These are phyloP conservation scores for Microctenopoma lineatum DNA, from an alignment of 2,797 vertebrate species.

Conservation along the genomic window DNA sequence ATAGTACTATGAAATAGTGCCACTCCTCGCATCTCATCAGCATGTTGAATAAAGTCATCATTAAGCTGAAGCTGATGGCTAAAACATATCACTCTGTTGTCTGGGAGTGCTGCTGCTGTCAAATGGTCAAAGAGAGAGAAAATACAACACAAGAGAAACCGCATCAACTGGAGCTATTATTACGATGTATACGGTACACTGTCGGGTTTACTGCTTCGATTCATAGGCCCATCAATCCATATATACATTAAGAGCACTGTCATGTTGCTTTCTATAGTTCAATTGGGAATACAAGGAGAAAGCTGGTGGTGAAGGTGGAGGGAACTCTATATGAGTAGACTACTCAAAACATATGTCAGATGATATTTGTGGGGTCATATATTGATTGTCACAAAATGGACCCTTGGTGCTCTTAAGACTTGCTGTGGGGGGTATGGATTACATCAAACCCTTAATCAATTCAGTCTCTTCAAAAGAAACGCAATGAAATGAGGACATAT, in stretches of 20 bases:
- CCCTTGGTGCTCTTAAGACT: slow-evolving; percentile 82
- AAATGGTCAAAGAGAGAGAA: slow-evolving; percentile 39
- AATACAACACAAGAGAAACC: slow-evolving; percentile 57
- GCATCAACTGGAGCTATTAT: slow-evolving; percentile 33
- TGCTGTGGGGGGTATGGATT: slow-evolving; percentile 65
- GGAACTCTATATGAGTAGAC: slow-evolving; percentile 51
- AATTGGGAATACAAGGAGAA: slow-evolving; percentile 53
- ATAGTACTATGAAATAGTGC: slow-evolving; percentile 26
- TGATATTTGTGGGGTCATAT: slow-evolving; percentile 84
- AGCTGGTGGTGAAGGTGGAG: slow-evolving; percentile 37
- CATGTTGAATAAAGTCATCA: slow-evolving; percentile 72
- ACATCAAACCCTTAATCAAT: slow-evolving; percentile 73
- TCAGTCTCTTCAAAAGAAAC: slow-evolving; percentile 52
- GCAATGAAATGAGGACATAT: slow-evolving; percentile 40
- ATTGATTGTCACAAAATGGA: slow-evolving; percentile 83
- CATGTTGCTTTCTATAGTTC: slow-evolving; percentile 63
- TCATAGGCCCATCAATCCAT: slow-evolving; percentile 59
- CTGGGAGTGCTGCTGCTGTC: slow-evolving; percentile 23
- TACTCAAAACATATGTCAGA: slow-evolving; percentile 72
- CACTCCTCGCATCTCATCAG: slow-evolving; percentile 70
- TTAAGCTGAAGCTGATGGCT: slow-evolving; percentile 60
- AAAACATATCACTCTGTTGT: slow-evolving; percentile 9
- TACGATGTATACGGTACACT: slow-evolving; percentile 30
- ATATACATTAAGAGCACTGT: slow-evolving; percentile 62
- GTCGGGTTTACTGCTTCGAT: slow-evolving; percentile 16